Conservation (phyloP, 2,113 vertebrate genomes). For the Periophthalmodon schlosseri region DNA sequence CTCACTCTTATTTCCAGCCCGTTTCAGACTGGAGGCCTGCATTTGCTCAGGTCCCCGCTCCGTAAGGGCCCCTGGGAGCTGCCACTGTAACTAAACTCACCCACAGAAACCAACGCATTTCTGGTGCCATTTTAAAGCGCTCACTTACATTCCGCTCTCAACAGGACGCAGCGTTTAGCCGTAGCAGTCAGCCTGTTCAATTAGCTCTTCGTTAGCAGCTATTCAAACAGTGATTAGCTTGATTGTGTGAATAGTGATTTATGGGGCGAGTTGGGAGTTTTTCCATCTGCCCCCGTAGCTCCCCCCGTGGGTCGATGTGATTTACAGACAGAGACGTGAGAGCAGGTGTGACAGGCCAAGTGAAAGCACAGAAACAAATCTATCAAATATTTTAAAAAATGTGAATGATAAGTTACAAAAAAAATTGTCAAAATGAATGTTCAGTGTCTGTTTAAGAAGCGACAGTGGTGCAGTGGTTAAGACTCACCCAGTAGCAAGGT, state of each 20-base stretch:
- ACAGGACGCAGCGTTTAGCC: constrained; percentile 51
- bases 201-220: constrained; percentile 57
- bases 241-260: constrained; percentile 69
- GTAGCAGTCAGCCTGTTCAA: constrained; percentile 59
- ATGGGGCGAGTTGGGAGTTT: constrained; percentile 37
- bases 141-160: constrained; percentile 42
- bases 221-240: constrained; percentile 60
- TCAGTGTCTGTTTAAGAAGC: not conserved
- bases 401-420: not conserved
- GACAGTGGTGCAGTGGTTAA: not conserved
- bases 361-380: constrained; percentile 29
- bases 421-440: not conserved
- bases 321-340: constrained; percentile 47
- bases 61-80: constrained; percentile 63
- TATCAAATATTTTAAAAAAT: constrained; percentile 9
- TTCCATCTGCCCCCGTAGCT: constrained; percentile 26
- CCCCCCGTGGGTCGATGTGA: constrained; percentile 48
- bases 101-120: constrained; percentile 48
- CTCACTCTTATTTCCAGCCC: constrained; percentile 67
- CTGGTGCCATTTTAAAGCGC: constrained; percentile 61
- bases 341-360: constrained; percentile 62
- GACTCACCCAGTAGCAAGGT: not conserved
- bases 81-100: constrained; percentile 70
- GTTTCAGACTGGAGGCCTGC: constrained; percentile 62
- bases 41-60: constrained; percentile 68